phyloP scores from a whole-genome alignment of 2,797 vertebrate species.

The Chlorospingus flavigularis region DNA sequence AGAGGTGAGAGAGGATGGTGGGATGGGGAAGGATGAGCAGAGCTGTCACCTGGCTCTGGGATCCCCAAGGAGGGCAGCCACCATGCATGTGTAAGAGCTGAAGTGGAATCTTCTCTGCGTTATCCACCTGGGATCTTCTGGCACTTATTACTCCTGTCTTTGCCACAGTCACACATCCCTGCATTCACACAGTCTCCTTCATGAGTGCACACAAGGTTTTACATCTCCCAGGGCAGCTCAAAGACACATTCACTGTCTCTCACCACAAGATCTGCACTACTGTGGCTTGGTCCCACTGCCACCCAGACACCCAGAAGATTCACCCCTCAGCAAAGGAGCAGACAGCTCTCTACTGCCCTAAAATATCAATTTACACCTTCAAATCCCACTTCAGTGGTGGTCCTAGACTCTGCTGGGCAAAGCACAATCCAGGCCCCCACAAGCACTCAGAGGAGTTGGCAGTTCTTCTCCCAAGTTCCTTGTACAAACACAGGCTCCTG shows the following conservation, averaged over 20 bases:
- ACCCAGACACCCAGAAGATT: not conserved
- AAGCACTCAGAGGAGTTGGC: not conserved
- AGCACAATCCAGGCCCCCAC: not conserved
- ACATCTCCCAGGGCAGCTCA: not conserved
- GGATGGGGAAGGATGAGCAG: not conserved
- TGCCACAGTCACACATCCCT: not conserved
- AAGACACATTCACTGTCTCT: not conserved
- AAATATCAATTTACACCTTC: not conserved
- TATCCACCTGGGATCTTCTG: not conserved
- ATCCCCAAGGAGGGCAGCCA: not conserved
- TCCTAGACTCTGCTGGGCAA: not conserved
- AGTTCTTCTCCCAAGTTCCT: not conserved
- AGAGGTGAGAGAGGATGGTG: constrained; percentile 25
- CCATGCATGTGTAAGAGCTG: not conserved
- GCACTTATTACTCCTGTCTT: not conserved
- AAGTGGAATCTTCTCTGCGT: fast-evolving
- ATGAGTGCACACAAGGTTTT: not conserved
- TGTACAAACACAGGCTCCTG: not conserved
- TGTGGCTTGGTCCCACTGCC: not conserved
- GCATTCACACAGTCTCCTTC: fast-evolving
- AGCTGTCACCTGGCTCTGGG: not conserved
- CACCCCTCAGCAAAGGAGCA: not conserved
- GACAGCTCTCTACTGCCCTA: not conserved
- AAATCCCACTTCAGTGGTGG: not conserved
- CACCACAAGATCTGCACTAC: not conserved